Percentiles rank a stretch among this genome's conserved stretches.
These are phyloP conservation scores for Haliclona indistincta DNA, from an alignment of 37 sponge, comb jelly and placozoan genomes.

Conservation along the genomic window DNA sequence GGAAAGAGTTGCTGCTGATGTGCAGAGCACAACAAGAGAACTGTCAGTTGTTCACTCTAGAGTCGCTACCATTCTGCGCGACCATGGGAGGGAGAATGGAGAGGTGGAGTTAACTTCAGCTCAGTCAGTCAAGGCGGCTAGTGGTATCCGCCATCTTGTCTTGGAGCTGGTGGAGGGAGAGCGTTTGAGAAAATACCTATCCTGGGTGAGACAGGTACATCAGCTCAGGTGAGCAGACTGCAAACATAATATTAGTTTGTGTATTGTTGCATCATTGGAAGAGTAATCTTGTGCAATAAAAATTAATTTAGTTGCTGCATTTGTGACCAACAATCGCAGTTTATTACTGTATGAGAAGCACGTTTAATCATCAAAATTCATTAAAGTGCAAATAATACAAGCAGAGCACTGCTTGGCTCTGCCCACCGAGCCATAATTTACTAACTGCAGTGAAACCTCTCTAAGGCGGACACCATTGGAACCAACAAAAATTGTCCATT, in stretches of 20 bases:
- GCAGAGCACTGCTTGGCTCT: too few relatives aligned
- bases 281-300: too few relatives aligned
- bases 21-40: conserved; percentile 2
- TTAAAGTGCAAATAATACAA: too few relatives aligned
- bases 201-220: conserved; percentile 30
- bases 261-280: too few relatives aligned
- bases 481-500: too few relatives aligned
- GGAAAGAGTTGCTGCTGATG: conserved; percentile 18
- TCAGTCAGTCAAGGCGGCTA: background rate
- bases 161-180: conserved; percentile 21
- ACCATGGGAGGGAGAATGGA: background rate
- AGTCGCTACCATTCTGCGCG: background rate
- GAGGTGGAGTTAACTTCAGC: background rate
- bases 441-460: too few relatives aligned
- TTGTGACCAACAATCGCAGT: too few relatives aligned
- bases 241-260: background rate
- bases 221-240: conserved; percentile 2
- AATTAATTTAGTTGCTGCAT: too few relatives aligned
- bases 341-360: too few relatives aligned
- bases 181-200: conserved; percentile 27
- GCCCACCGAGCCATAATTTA: too few relatives aligned
- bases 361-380: too few relatives aligned
- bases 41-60: conserved; percentile 11
- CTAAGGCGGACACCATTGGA: too few relatives aligned
- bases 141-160: background rate